phyloP scores from a whole-genome alignment of 2,888 invertebrate species.

The Platycheirus albimanus region DNA sequence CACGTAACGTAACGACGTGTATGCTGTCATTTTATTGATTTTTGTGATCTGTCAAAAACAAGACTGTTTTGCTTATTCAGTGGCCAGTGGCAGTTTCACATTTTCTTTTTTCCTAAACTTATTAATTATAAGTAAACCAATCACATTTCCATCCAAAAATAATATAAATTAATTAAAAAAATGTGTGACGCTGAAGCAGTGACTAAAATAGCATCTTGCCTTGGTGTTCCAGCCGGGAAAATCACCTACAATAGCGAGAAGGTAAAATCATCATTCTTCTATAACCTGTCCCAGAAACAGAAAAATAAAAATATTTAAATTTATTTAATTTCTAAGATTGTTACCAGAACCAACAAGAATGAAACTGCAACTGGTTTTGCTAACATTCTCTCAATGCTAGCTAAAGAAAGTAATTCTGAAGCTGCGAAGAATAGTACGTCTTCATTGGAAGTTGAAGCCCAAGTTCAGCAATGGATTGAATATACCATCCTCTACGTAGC shows the following conservation, averaged over 20 bases:
- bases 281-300: conserved; percentile 31
- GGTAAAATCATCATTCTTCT: conserved; percentile 74
- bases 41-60: conserved; percentile 25
- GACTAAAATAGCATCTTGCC: conserved; percentile 84
- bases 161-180: neutral
- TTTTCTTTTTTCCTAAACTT: conserved; percentile 10
- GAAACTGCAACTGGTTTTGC: conserved; percentile 83
- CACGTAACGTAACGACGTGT: conserved; percentile 1
- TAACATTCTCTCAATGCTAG: conserved; percentile 84
- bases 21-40: neutral
- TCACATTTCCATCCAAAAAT: neutral
- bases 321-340: conserved; percentile 80
- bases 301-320: neutral
- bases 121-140: too few species aligned
- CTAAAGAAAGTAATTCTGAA: conserved; percentile 82
- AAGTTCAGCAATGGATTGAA: conserved; percentile 87
- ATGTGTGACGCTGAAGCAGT: conserved; percentile 82
- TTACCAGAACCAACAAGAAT: conserved; percentile 83
- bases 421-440: conserved; percentile 78
- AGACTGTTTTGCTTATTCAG: conserved; percentile 7
- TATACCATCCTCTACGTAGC: conserved; percentile 83
- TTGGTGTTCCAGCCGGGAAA: conserved; percentile 84
- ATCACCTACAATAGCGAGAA: conserved; percentile 84
- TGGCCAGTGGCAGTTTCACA: neutral
- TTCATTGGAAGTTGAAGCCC: conserved; percentile 82